phyloP scores from a whole-genome alignment of 2,113 vertebrate genomes.

The Syngnathus floridae region DNA sequence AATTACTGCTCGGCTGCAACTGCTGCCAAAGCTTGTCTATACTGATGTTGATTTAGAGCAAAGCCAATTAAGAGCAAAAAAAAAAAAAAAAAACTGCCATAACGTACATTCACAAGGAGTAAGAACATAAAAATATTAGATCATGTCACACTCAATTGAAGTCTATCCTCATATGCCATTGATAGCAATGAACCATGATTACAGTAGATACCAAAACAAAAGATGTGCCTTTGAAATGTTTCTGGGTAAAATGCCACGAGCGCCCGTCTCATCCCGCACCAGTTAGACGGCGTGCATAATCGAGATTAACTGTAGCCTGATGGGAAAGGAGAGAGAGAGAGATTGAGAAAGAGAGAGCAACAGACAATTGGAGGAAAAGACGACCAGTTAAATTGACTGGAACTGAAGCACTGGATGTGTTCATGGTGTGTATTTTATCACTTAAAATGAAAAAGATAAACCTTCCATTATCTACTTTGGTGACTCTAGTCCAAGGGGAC shows the following conservation, averaged over 20 bases:
- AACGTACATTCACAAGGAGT: not conserved
- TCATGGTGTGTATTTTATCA: not conserved
- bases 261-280: constrained; percentile 47
- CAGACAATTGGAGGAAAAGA: constrained; percentile 4
- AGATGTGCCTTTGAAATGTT: constrained; percentile 53
- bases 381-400: constrained; percentile 13
- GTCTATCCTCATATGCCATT: constrained; percentile 37
- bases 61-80: not conserved
- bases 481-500: too few relatives aligned
- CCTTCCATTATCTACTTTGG: too few relatives aligned
- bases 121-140: constrained; percentile 20
- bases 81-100: not conserved
- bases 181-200: constrained; percentile 43
- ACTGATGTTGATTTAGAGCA: constrained; percentile 12
- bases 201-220: constrained; percentile 48
- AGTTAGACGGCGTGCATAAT: constrained; percentile 61
- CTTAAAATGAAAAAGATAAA: too few relatives aligned
- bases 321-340: constrained; percentile 17
- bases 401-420: not conserved
- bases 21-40: constrained; percentile 33
- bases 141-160: constrained; percentile 42
- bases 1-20: constrained; percentile 49
- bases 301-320: constrained; percentile 63
- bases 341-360: not conserved
- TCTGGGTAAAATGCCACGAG: constrained; percentile 58